A percentile compares a stretch with the other conserved stretches of the same genome.
Conservation (phyloP, 2,113 vertebrate species). For the Ctenodactylus gundi region DNA sequence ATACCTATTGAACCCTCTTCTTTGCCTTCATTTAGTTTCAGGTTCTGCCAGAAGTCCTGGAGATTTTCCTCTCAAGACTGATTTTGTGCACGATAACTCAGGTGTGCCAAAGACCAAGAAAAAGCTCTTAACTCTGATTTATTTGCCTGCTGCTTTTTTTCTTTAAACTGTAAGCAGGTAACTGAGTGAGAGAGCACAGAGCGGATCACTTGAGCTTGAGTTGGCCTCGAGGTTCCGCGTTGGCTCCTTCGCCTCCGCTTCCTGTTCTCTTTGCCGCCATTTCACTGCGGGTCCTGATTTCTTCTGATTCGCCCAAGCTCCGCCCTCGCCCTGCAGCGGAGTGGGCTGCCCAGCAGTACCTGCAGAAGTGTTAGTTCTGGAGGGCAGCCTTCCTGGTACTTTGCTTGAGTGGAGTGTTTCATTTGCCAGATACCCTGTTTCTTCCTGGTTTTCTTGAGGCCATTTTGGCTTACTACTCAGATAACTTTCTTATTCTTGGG, state of each 20-base stretch:
- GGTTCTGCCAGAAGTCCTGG: background rate
- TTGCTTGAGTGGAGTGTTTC: background rate
- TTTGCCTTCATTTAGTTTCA: background rate
- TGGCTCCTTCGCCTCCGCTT: background rate
- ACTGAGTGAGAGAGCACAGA: background rate
- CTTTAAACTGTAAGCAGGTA: background rate
- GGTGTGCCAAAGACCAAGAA: background rate
- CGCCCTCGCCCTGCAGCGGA: background rate
- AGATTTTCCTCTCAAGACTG: background rate
- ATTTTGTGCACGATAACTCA: background rate
- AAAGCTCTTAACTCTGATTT: background rate
- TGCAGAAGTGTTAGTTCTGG: background rate
- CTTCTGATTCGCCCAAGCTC: background rate
- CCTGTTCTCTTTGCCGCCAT: background rate
- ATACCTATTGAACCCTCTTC: background rate
- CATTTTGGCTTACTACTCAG: background rate
- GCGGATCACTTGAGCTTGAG: background rate
- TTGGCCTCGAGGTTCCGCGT: background rate
- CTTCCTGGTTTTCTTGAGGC: background rate
- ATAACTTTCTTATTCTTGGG: background rate
- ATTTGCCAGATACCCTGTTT: background rate
- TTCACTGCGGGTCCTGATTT: background rate
- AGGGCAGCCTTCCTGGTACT: background rate
- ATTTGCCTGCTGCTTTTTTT: background rate
- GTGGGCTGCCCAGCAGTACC: background rate